Evolutionary conservation across 1,140 invertebrate genomes (phyloP).

Genomic region (Paraescarpia echinospica): DNA sequence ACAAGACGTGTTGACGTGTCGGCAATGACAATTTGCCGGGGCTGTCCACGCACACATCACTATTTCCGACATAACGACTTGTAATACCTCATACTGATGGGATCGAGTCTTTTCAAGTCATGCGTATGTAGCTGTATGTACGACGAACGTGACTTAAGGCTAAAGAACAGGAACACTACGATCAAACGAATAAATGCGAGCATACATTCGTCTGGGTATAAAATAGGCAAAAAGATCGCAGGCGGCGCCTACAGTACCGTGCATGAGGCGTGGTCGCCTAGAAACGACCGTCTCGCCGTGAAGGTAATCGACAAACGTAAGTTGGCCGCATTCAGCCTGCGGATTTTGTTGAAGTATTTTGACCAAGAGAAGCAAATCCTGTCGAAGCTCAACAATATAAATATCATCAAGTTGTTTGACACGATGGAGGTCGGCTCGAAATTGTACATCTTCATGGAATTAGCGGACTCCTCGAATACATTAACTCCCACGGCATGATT

Average conservation of each 20-base stretch:
- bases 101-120: neutral
- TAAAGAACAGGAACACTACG: neutral
- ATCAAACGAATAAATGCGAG: neutral
- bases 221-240: neutral
- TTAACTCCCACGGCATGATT: slow-evolving; percentile 57
- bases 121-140: neutral
- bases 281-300: slow-evolving; percentile 17
- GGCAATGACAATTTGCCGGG: neutral
- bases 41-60: neutral
- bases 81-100: neutral
- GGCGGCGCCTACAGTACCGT: neutral
- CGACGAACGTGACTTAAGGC: neutral
- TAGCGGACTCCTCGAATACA: slow-evolving; percentile 81
- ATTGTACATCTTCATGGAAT: slow-evolving; percentile 87
- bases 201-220: neutral
- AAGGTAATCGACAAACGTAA: slow-evolving; percentile 27
- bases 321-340: slow-evolving; percentile 14
- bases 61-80: neutral
- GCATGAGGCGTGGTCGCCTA: neutral
- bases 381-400: slow-evolving; percentile 78
- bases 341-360: slow-evolving; percentile 71
- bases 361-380: slow-evolving; percentile 84
- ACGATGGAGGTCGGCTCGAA: slow-evolving; percentile 61
- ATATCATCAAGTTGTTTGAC: slow-evolving; percentile 72
- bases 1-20: neutral